These are phyloP conservation scores for Arizona elegans DNA, from an alignment of 2,113 vertebrate genomes.

Conservation along the genomic window DNA sequence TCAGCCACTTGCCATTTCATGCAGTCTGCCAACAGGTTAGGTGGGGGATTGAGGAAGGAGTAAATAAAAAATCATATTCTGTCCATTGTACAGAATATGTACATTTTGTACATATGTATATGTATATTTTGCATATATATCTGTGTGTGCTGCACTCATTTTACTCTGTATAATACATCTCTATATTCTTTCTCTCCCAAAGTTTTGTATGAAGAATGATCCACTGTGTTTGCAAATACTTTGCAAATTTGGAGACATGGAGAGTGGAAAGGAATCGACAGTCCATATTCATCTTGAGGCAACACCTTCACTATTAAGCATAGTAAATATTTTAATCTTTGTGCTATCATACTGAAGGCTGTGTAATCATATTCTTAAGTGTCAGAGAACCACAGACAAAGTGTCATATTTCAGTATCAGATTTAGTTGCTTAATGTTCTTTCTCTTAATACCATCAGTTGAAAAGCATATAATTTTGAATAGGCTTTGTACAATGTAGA, in stretches of 20 bases:
- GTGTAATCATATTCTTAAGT: background rate
- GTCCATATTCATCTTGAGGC: conserved; percentile 81
- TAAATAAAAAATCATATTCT: background rate
- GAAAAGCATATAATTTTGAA: background rate
- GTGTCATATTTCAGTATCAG: background rate
- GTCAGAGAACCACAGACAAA: background rate
- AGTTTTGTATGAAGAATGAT: conserved; percentile 84
- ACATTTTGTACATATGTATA: too few relatives aligned
- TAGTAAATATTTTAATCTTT: conserved; percentile 60
- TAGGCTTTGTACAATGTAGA: too few relatives aligned
- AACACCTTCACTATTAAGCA: conserved; percentile 78
- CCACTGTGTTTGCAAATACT: conserved; percentile 76
- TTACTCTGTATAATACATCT: background rate
- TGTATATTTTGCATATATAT: background rate
- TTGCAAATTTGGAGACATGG: conserved; percentile 86
- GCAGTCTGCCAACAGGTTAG: background rate
- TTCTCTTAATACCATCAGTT: background rate
- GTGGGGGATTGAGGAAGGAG: background rate
- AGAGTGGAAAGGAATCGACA: conserved; percentile 79
- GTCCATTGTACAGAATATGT: background rate
- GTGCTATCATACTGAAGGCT: background rate
- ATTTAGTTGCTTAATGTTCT: background rate
- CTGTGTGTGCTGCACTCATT: background rate
- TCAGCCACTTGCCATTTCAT: background rate
- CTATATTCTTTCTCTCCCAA: conserved; percentile 5